phyloP scores from a whole-genome alignment of 2,797 vertebrate genomes.

The Lophotriccus pileatus region DNA sequence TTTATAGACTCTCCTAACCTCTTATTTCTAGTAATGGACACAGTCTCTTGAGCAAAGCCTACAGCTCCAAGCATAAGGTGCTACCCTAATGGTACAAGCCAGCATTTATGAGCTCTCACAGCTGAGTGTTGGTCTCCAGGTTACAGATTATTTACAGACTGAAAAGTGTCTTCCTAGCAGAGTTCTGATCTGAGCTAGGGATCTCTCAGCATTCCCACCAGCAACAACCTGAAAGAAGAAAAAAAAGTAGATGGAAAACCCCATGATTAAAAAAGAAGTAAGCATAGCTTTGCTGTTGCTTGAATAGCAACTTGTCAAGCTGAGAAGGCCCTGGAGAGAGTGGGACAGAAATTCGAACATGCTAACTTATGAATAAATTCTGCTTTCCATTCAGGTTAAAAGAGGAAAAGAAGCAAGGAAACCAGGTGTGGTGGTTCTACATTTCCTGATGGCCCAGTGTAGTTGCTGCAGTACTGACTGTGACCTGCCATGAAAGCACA shows the following conservation, averaged over 20 bases:
- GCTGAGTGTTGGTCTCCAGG: not conserved
- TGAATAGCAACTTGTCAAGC: not conserved
- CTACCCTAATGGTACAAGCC: not conserved
- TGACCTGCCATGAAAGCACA: fast-evolving
- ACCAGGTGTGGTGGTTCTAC: not conserved
- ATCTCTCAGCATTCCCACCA: not conserved
- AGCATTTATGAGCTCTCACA: not conserved
- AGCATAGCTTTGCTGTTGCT: not conserved
- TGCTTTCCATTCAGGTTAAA: not conserved
- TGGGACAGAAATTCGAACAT: not conserved
- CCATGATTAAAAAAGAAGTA: not conserved
- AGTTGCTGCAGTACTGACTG: fast-evolving
- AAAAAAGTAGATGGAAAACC: not conserved
- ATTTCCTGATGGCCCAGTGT: not conserved
- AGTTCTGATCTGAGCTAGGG: not conserved
- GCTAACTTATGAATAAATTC: not conserved
- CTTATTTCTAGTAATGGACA: not conserved
- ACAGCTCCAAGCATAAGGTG: not conserved
- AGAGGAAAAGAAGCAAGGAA: not conserved
- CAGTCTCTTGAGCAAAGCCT: not conserved
- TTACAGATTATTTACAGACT: not conserved
- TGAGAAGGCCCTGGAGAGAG: not conserved
- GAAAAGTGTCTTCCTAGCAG: not conserved
- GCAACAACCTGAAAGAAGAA: not conserved
- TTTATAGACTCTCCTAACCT: not conserved